These are phyloP conservation scores for Cydia pomonella DNA, from an alignment of 1,140 invertebrate species.

Conservation along the genomic window DNA sequence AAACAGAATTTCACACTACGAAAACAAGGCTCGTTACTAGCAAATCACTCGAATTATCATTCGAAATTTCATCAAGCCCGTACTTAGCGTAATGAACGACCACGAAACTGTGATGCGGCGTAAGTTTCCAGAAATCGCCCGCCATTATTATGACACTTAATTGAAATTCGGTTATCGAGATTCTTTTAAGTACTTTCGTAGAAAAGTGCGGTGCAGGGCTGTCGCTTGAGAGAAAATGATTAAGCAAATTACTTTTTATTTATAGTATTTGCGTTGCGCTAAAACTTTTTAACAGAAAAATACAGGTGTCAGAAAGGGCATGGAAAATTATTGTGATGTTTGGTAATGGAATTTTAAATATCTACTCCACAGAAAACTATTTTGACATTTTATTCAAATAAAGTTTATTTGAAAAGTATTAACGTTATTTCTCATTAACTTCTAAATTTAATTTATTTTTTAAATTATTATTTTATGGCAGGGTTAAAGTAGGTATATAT, in stretches of 20 bases:
- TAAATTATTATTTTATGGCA: no score
- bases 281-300: no score
- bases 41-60: conserved; percentile 27
- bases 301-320: no score
- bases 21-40: conserved; percentile 3
- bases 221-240: background rate
- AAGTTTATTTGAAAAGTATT: no score
- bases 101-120: conserved; percentile 56
- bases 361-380: no score
- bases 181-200: conserved; percentile 66
- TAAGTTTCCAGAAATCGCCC: conserved; percentile 61
- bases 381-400: no score
- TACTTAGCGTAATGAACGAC: conserved; percentile 64
- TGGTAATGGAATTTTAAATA: no score
- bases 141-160: conserved; percentile 71
- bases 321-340: no score
- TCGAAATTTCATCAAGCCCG: conserved; percentile 40
- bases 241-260: background rate
- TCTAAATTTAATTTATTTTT: no score
- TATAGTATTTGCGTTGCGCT: background rate
- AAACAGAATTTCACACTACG: background rate
- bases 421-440: no score
- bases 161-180: conserved; percentile 72
- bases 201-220: conserved; percentile 50
- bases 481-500: no score